Evolutionary conservation across 92 coral and sea anemone species (phyloP), one percentile per base, ranked within the genome.

Genomic region (Heteractis magnifica): DNA sequence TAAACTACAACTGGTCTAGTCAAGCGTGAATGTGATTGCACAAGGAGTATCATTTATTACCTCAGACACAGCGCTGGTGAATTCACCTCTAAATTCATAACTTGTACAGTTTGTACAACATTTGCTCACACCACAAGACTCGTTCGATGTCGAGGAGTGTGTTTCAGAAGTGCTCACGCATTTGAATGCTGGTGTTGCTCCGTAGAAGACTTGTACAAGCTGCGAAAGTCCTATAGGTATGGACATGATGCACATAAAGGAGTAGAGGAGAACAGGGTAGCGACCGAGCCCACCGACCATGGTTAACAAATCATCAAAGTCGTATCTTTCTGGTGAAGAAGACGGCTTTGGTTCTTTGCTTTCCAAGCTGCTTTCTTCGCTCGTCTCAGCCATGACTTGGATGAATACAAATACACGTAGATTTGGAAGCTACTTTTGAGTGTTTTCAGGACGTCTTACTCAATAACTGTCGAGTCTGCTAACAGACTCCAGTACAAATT

Each of bases 61-160:
- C 92, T 93, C 94, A 2, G 97, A 91, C 14, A 93, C 97, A 59
- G 93, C 94, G 68, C 97, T 93, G 7, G 94, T 93, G 58, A 91
- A 77, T 8, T 71, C 84, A 5, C 88, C 87, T 4, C 53, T 52
- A 76, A 91, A 93, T 15, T 88, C 88, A 75, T 93, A 93, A 6
- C 80, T 82, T 10, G 85, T 59, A 75, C 97, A 93, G 79, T 91
- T 88, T 51, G 75, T 21, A 65, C 94, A 93, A 70, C 97, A 93
- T 44, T 75, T 70, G 14, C 79, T 79, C 48, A n/a, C 20, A 18
- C 92, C 88, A 59, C 97, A 93, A 18, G 75, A 65, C 9, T 60
- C 50, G 49, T 68, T 83, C 48, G 70, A 72, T 23, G 26, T 62
- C 78, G 65, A 21, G 4, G 88, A 13, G n/a, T 58, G 5, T 4